Percentiles rank a stretch among this genome's conserved stretches.
phyloP scores from a whole-genome alignment of 2,797 vertebrate species.

The Bufotes viridis region DNA sequence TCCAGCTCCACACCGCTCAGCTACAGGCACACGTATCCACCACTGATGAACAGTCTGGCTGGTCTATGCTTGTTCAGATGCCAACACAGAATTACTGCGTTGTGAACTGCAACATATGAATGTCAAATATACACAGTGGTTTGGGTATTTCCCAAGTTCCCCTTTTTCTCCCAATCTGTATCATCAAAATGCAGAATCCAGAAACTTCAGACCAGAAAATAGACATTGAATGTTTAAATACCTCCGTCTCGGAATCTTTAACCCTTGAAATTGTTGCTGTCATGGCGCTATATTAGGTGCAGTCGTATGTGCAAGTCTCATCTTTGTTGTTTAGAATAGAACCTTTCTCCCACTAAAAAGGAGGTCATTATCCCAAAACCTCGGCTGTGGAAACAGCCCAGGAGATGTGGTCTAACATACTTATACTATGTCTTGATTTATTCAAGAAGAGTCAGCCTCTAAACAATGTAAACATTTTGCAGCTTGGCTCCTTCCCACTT shows the following conservation, averaged over 20 bases:
- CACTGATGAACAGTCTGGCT: background rate
- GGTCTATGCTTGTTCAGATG: constrained; percentile 6
- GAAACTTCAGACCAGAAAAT: constrained; percentile 32
- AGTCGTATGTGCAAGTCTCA: background rate
- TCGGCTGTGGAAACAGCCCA: constrained; percentile 38
- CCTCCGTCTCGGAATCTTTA: constrained; percentile 3
- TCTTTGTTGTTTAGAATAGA: background rate
- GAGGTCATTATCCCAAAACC: constrained; percentile 25
- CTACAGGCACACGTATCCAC: no score
- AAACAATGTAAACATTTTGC: constrained; percentile 14
- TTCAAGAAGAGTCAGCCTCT: constrained; percentile 27
- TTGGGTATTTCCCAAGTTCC: constrained; percentile 32
- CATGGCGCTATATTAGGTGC: background rate
- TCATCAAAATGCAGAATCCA: constrained; percentile 33
- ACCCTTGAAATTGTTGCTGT: background rate
- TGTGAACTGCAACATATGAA: constrained; percentile 4
- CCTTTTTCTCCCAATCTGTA: constrained; percentile 39
- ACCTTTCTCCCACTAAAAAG: background rate
- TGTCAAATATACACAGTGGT: constrained; percentile 42
- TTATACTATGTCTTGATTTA: constrained; percentile 40
- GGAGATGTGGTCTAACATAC: constrained; percentile 34
- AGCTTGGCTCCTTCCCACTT: constrained; percentile 11
- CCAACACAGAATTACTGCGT: background rate
- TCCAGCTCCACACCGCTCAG: no score
- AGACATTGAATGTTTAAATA: constrained; percentile 16